These are phyloP conservation scores for Caradrina clavipalpis DNA, from an alignment of 2,888 invertebrate species.

Conservation along the genomic window DNA sequence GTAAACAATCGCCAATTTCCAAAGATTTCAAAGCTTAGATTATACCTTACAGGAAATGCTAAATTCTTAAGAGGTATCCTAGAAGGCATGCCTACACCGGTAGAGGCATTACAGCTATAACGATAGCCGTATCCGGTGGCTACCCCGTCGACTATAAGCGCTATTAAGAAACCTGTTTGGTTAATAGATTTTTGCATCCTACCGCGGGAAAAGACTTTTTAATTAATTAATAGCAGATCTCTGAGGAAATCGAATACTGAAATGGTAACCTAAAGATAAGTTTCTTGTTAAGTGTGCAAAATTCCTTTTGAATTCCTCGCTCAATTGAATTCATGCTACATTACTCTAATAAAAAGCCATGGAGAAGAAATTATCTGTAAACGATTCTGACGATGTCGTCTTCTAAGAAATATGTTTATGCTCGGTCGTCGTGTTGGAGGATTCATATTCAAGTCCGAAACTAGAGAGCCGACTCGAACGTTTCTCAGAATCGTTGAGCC, in stretches of 20 bases:
- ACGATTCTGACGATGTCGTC: conserved; percentile 54
- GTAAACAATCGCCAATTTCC: not conserved
- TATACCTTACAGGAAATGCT: conserved; percentile 31
- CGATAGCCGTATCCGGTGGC: conserved; percentile 58
- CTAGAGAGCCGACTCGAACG: conserved; percentile 86
- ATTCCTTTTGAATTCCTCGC: not conserved
- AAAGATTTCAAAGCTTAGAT: not conserved
- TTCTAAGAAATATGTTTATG: conserved; percentile 74
- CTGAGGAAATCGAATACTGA: not conserved
- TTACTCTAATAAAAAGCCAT: conserved; percentile 31
- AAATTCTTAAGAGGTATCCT: conserved; percentile 35
- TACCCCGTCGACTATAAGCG: conserved; percentile 32
- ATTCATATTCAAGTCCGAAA: conserved; percentile 89
- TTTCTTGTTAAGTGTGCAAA: not conserved
- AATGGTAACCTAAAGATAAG: not conserved
- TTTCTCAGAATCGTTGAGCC: conserved; percentile 90
- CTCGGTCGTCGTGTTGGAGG: conserved; percentile 77
- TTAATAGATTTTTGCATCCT: conserved; percentile 37
- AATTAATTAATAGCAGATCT: conserved; percentile 3
- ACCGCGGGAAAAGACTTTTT: conserved; percentile 10
- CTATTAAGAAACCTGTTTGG: conserved; percentile 54
- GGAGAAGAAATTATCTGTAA: conserved; percentile 58
- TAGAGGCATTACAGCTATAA: conserved; percentile 50
- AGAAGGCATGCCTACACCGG: conserved; percentile 41
- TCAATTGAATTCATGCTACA: conserved; percentile 2